Conservation (phyloP, 2,888 invertebrate species). For the Barypeithes pellucidus region DNA sequence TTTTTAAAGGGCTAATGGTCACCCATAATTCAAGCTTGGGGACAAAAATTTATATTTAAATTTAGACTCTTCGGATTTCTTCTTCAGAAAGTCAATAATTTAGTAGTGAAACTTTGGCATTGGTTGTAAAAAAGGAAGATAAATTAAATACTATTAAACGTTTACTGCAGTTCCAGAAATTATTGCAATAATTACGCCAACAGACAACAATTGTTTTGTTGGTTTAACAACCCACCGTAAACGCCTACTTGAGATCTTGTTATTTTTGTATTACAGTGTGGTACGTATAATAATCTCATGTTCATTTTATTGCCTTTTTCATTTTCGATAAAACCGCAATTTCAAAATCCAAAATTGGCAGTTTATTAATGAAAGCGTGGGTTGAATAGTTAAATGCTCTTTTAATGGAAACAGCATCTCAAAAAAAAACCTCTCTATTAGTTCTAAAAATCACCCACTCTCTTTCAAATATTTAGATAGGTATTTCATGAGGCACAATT, state of each 20-base stretch:
- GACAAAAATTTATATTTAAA: too few species aligned
- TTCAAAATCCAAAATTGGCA: background rate
- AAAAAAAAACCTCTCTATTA: constrained; percentile 2
- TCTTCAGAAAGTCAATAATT: too few species aligned
- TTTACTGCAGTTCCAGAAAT: too few species aligned
- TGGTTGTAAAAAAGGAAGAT: too few species aligned
- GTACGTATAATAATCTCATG: background rate
- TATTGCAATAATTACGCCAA: too few species aligned
- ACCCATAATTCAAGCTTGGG: too few species aligned
- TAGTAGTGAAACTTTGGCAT: too few species aligned
- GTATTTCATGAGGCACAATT: too few species aligned
- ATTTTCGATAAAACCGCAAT: background rate
- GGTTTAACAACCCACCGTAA: constrained; percentile 10
- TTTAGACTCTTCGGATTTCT: too few species aligned
- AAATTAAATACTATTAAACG: too few species aligned
- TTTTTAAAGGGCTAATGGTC: too few species aligned
- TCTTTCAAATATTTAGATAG: too few species aligned
- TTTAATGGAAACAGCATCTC: background rate
- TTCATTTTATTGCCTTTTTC: constrained; percentile 13
- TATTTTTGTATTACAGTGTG: background rate
- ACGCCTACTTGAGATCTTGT: constrained; percentile 6
- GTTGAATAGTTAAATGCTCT: background rate
- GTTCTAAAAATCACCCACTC: background rate
- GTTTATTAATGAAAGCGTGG: constrained; percentile 1
- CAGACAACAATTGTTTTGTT: background rate